These are phyloP conservation scores for Hemaris fuciformis DNA, from an alignment of 2,888 invertebrate species.

Conservation along the genomic window DNA sequence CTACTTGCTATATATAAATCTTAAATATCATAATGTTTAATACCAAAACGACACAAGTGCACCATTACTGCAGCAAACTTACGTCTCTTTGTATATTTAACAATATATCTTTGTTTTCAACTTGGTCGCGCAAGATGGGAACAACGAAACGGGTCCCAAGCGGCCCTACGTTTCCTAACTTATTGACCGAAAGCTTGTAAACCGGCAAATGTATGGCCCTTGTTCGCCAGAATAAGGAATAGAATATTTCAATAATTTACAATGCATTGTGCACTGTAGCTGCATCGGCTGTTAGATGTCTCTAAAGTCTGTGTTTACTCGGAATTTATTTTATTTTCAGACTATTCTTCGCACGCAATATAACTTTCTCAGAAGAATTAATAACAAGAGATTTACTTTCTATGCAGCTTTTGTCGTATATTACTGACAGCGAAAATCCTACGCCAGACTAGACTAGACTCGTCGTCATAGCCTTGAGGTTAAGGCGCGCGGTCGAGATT, in stretches of 20 bases:
- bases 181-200: conserved; percentile 46
- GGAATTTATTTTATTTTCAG: neutral
- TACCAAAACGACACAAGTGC: neutral
- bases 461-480: too few relatives aligned
- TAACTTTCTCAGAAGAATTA: too few relatives aligned
- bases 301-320: neutral
- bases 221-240: conserved; percentile 42
- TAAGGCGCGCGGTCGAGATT: too few relatives aligned
- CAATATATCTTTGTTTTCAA: conserved; percentile 11
- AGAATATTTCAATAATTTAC: conserved; percentile 26
- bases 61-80: neutral
- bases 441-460: too few relatives aligned
- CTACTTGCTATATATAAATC: neutral
- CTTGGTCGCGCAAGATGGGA: conserved; percentile 8
- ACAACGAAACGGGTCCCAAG: conserved; percentile 34
- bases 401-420: too few relatives aligned
- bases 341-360: too few relatives aligned
- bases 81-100: neutral
- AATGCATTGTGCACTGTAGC: neutral
- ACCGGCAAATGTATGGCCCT: conserved; percentile 48
- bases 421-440: too few relatives aligned
- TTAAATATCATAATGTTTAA: neutral
- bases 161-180: conserved; percentile 52
- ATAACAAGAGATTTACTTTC: too few relatives aligned
- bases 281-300: neutral